A percentile compares a stretch with the other conserved stretches of the same genome.
Conservation (phyloP, 2,888 invertebrate species). For the Drosophila bunnanda region DNA sequence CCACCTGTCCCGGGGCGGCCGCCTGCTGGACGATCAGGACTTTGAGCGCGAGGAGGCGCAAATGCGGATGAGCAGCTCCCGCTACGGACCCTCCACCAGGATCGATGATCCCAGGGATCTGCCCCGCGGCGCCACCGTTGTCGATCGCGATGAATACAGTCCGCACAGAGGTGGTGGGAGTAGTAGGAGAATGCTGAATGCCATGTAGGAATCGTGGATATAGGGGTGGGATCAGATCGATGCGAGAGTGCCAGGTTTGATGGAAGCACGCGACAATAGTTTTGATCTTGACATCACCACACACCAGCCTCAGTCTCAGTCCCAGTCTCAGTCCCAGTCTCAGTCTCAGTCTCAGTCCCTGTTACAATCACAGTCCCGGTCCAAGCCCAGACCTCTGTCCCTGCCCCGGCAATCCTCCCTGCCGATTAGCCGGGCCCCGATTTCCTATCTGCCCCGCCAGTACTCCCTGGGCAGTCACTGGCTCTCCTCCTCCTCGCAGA, state of each 20-base stretch:
- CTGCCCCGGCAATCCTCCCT: slow-evolving; percentile 43
- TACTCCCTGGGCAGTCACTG: slow-evolving; percentile 25
- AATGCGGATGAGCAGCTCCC: slow-evolving; percentile 63
- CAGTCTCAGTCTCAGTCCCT: slow-evolving; percentile 36
- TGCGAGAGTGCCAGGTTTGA: slow-evolving; percentile 80
- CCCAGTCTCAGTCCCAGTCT: slow-evolving; percentile 22
- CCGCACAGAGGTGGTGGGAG: slow-evolving; percentile 85
- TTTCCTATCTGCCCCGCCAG: slow-evolving; percentile 27
- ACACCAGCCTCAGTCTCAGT: slow-evolving; percentile 35
- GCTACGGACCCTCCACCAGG: slow-evolving; percentile 73
- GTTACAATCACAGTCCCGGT: slow-evolving; percentile 32
- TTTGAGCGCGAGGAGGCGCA: slow-evolving; percentile 83
- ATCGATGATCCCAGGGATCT: slow-evolving; percentile 81
- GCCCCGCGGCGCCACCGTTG: slow-evolving; percentile 82
- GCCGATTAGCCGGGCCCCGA: slow-evolving; percentile 25
- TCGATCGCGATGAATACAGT: slow-evolving; percentile 85
- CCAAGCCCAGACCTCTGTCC: slow-evolving; percentile 34
- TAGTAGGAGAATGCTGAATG: slow-evolving; percentile 85
- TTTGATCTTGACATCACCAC: slow-evolving; percentile 76
- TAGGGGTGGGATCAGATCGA: slow-evolving; percentile 85
- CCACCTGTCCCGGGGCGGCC: slow-evolving; percentile 75
- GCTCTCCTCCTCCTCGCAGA: slow-evolving; percentile 57
- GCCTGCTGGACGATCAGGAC: slow-evolving; percentile 82
- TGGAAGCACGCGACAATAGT: slow-evolving; percentile 78
- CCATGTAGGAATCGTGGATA: slow-evolving; percentile 86